Evolutionary conservation across 2,797 vertebrate species (phyloP), one percentile per base, ranked within the genome.

Genomic region (Alcedo quadribrachys): DNA sequence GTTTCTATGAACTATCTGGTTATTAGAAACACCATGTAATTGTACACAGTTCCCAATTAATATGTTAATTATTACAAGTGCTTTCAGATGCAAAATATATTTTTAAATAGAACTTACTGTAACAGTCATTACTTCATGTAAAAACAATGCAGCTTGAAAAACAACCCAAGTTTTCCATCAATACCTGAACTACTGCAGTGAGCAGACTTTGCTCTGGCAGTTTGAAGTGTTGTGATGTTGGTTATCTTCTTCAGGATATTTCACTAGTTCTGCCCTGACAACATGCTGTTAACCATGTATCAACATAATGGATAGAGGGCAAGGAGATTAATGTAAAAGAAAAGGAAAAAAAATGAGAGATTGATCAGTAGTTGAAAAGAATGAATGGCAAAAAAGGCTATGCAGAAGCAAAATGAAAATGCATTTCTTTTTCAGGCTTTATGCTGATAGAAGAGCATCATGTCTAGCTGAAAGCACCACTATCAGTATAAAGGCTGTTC

Each of bases 191-290:
- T 99, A 99, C 79, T 99, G 99, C 95, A 99, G 96, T 96, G 97
- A 98, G 97, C 99, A 99, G 97, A 99, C 96, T 98, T 98, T 99
- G 98, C 99, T 99, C 97, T 98, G 98, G 96, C 86, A 94, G 97
- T 92, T 98, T 62, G 98, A 98, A 93, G 96, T 96, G 95, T 83
- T 97, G 96, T 96, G 96, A 95, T 95, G 96, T 53, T 97, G 98
- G 89, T 97, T 98, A 97, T 99, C 98, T 94, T 99, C 98, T 97
- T 99, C 98, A 35, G 98, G 98, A 96, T 99, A 99, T 97, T 98
- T 97, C 98, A 99, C 99, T 98, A 99, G 97, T 97, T 98, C 98
- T 95, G 99, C 99, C 98, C 98, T 99, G 97, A 99, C 98, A 97
- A 99, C 98, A 98, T 90, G 98, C 99, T 99, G 98, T 97, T 97